These are phyloP conservation scores for Chymomyza amoena DNA, from an alignment of 2,888 invertebrate species.

Conservation along the genomic window DNA sequence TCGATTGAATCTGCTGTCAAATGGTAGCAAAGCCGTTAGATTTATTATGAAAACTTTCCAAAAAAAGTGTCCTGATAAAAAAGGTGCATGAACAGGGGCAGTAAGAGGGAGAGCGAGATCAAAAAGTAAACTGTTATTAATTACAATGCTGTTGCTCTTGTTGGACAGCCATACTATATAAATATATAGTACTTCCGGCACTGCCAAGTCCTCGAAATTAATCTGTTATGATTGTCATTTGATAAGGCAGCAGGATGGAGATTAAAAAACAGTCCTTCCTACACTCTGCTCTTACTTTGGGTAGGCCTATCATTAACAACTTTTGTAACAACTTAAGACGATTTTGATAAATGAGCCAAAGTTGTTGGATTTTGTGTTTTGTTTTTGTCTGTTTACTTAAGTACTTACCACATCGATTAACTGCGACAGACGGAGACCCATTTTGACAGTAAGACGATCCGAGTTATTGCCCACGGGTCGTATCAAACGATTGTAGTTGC, in stretches of 20 bases:
- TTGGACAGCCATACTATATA: conserved; percentile 23
- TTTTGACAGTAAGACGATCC: conserved; percentile 95
- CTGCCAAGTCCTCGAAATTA: conserved; percentile 56
- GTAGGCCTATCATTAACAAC: background rate
- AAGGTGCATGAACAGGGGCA: conserved; percentile 20
- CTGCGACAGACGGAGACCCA: conserved; percentile 94
- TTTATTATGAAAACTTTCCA: background rate
- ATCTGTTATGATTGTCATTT: conserved; percentile 66
- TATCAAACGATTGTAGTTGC: conserved; percentile 96
- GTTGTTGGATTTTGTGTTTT: background rate
- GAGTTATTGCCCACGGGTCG: conserved; percentile 96
- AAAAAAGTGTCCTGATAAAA: conserved; percentile 15
- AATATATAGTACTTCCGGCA: conserved; percentile 6
- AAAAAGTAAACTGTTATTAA: conserved; percentile 64
- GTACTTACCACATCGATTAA: conserved; percentile 94
- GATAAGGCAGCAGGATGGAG: conserved; percentile 34
- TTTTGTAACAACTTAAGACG: background rate
- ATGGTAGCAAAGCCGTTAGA: conserved; percentile 48
- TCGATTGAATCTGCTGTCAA: conserved; percentile 34
- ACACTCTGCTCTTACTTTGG: background rate
- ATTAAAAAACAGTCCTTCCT: conserved; percentile 44
- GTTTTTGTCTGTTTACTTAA: background rate
- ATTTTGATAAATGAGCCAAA: conserved; percentile 2
- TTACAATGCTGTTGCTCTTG: conserved; percentile 34
- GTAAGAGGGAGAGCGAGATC: too few species aligned